Conservation (phyloP, 2,888 invertebrate genomes). For the Pyrgus malvae region DNA sequence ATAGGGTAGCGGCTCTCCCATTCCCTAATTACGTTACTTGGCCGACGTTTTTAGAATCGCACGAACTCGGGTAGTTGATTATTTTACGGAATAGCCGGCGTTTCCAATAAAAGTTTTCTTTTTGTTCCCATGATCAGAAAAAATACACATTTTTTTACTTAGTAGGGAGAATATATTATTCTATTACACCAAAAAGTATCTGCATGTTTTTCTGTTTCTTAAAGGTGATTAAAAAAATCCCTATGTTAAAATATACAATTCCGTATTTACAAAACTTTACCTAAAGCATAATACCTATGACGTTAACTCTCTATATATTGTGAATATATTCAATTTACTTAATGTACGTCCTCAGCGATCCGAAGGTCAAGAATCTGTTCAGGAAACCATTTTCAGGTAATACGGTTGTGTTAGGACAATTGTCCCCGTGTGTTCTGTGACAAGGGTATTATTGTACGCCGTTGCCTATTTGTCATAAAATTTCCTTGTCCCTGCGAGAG, state of each 20-base stretch:
- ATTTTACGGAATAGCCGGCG: slow-evolving; percentile 46
- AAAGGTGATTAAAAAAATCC: too few relatives aligned
- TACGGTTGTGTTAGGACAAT: not conserved
- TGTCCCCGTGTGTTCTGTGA: slow-evolving; percentile 19
- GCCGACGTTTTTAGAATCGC: slow-evolving; percentile 33
- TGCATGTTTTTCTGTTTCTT: too few relatives aligned
- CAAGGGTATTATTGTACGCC: slow-evolving; percentile 30
- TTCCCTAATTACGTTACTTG: slow-evolving; percentile 40
- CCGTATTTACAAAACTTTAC: too few relatives aligned
- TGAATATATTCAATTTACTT: too few relatives aligned
- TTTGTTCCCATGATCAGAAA: too few relatives aligned
- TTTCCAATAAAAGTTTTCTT: slow-evolving; percentile 21
- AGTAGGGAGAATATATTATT: too few relatives aligned
- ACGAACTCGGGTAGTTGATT: slow-evolving; percentile 44
- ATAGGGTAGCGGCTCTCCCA: slow-evolving; percentile 34
- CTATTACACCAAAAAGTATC: too few relatives aligned
- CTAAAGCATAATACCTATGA: too few relatives aligned
- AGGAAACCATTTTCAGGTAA: not conserved
- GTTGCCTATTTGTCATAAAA: slow-evolving; percentile 38
- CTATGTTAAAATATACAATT: too few relatives aligned
- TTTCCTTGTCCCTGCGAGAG: slow-evolving; percentile 37
- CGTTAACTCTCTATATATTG: too few relatives aligned
- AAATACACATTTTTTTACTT: too few relatives aligned
- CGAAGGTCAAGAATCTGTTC: slow-evolving; percentile 1
- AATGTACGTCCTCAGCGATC: too few relatives aligned